Evolutionary conservation across 2,888 invertebrate species (phyloP).

Genomic region (Parapristionchus giblindavisi): DNA sequence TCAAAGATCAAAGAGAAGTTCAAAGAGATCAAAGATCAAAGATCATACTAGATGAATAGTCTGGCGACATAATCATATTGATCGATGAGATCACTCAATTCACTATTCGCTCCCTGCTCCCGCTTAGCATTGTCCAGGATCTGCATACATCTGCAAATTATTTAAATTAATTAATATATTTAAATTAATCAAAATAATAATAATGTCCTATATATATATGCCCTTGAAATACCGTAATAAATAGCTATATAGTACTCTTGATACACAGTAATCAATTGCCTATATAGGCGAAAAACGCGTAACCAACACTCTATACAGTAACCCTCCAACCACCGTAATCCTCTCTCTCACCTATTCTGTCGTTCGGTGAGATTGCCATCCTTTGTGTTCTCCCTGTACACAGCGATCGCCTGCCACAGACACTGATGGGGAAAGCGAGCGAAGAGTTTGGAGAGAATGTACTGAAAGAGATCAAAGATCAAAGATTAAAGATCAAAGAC

Average conservation of each 20-base stretch:
- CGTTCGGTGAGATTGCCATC: neutral
- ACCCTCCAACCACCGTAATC: no score
- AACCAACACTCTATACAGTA: no score
- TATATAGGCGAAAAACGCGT: no score
- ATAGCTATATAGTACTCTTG: neutral
- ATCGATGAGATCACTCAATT: constrained; percentile 45
- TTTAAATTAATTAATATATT: no score
- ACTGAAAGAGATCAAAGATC: constrained; percentile 67
- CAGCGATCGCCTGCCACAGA: constrained; percentile 81
- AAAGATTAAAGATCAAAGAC: no score
- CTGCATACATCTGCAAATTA: constrained; percentile 41
- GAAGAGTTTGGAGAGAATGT: constrained; percentile 84
- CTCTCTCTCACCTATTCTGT: constrained; percentile 15
- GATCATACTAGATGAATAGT: constrained; percentile 51
- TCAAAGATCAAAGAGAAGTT: no score
- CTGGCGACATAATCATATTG: constrained; percentile 58
- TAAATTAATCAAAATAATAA: no score
- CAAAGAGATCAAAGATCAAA: no score
- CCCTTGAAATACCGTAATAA: no score
- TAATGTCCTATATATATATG: no score
- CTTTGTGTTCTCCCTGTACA: constrained; percentile 47
- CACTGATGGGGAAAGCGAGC: constrained; percentile 89
- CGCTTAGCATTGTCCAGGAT: constrained; percentile 45
- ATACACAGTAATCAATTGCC: neutral
- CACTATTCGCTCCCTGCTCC: constrained; percentile 36